Percentiles rank a stretch among this genome's conserved stretches.
phyloP scores from a whole-genome alignment of 1,140 invertebrate species.

The Drosophila varians region DNA sequence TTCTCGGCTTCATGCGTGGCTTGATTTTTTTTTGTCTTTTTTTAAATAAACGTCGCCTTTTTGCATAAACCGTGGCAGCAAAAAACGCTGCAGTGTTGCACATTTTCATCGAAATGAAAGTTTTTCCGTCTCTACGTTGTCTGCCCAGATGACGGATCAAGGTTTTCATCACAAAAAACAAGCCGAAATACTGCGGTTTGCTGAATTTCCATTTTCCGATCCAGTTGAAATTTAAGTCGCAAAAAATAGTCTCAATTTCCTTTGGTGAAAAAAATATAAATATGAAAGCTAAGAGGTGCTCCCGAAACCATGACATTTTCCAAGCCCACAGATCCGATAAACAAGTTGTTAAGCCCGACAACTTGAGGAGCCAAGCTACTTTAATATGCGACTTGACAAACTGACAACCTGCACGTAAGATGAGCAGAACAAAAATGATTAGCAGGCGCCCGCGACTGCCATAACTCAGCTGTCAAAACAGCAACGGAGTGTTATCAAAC shows the following conservation, averaged over 20 bases:
- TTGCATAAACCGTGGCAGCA: conserved; percentile 34
- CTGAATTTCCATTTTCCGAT: conserved; percentile 9
- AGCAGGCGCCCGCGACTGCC: conserved; percentile 51
- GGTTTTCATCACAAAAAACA: conserved; percentile 10
- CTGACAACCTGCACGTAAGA: conserved; percentile 23
- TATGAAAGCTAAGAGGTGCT: neutral
- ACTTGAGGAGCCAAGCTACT: conserved; percentile 7
- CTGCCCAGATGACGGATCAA: conserved; percentile 18
- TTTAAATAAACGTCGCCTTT: conserved; percentile 36
- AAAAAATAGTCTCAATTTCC: neutral
- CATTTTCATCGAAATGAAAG: conserved; percentile 24
- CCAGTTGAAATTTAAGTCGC: neutral
- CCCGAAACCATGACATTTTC: conserved; percentile 9
- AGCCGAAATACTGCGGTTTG: conserved; percentile 3
- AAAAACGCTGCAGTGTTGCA: conserved; percentile 22
- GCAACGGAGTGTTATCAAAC: conserved; percentile 73
- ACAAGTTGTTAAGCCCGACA: conserved; percentile 40
- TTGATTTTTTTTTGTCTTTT: too few species aligned
- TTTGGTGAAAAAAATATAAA: neutral
- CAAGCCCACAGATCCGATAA: conserved; percentile 12
- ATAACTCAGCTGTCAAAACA: conserved; percentile 67
- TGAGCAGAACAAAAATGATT: conserved; percentile 50
- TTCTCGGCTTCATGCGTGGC: conserved; percentile 43
- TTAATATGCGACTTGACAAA: conserved; percentile 18
- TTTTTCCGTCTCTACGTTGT: conserved; percentile 24